Base-by-base conservation (phyloP, 1,140 invertebrate genomes). In the Drosophila gunungcola region DNA sequence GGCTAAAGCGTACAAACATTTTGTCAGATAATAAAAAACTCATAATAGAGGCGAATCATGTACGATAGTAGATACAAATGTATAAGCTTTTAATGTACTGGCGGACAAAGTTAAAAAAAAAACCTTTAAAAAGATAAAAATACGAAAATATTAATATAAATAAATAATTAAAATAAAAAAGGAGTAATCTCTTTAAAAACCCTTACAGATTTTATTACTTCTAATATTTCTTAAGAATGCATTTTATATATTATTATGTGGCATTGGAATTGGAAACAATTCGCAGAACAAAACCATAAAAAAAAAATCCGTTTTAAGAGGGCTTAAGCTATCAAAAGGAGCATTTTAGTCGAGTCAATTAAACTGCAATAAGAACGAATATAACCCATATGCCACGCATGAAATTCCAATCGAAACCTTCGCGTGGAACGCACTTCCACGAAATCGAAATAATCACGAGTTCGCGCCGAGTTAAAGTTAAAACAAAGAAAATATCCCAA, bases 381-480 rank as follows among this genome's bases (percentile, higher is more conserved):
- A 36, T n/a, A 70, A 11, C 39, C 36, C 16, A 49, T 34, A 64
- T 16, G 2, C 4, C 13, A 67, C 63, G 6, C 34, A 32, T 49
- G 12, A 65, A 34, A 68, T 27, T 13, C 36, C 49, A 10, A 70
- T 70, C 55, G 21, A 73, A 73, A 73, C 32, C 49, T 61, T 73
- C 32, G 11, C 9, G 21, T 21, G 21, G 13, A 43, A 63, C 32
- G 39, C 41, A 75, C 61, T 75, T 56, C 43, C 61, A 74, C 72
- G 46, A 75, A 75, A 56, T 52, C 63, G 29, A 78, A 78, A 69
- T 82, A 69, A 82, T 82, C 78, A 51, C 36, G 25, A 27, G 34
- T 52, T 81, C 21, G 43, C 60, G 25, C 6, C 43, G 21, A 68
- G 38, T 63, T 62, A 41, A 62, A 73, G 56, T 43, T 53, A 42